Evolutionary conservation across 2,888 invertebrate species (phyloP), one percentile per base, ranked within the genome.

Genomic region (Micropterix aruncella): DNA sequence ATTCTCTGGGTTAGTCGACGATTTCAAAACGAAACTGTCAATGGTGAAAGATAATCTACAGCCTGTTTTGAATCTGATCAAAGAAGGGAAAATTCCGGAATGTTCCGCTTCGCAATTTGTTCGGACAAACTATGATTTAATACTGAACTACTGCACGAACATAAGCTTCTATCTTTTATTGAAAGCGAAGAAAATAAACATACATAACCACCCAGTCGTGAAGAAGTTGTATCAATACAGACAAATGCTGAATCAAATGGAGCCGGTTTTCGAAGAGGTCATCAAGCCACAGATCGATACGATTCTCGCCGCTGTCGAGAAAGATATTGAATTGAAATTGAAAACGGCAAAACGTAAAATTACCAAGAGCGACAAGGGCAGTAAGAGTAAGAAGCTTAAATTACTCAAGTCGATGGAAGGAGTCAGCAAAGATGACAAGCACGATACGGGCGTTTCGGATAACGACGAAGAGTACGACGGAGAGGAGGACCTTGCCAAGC

Each of bases 161-260:
- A 80, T 94, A 37, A 75, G 79, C 41, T 91, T 88, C 64, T 94
- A 93, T 62, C 61, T 95, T 52, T 71, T 88, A 52, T 63, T 95
- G 14, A 92, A 92, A 70, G 76, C 85, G 44, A 81, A 82, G 56
- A 79, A 79, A 54, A 65, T 74, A 16, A 73, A 77, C 44, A 73
- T 88, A 16, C 77, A 80, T 55, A 80, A 82, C 53, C 96, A 97
- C 70, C 95, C 96, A n/a, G 80, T 95, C 12, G 77, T 89, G 38
- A 86, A 88, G 58, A 74, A 89, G 49, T 68, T 96, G 43, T 80
- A 84, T 47, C 87, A 90, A 57, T 85, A 86, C 55, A 75, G 82
- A 48, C 77, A 87, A 60, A 69, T 91, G 54, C 63, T 91, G 40
- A 74, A 78, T 49, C 80, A 89, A 66, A 63, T 90, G 51, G 79